These are phyloP conservation scores for Emmelina monodactyla DNA, from an alignment of 2,888 invertebrate genomes.

Conservation along the genomic window DNA sequence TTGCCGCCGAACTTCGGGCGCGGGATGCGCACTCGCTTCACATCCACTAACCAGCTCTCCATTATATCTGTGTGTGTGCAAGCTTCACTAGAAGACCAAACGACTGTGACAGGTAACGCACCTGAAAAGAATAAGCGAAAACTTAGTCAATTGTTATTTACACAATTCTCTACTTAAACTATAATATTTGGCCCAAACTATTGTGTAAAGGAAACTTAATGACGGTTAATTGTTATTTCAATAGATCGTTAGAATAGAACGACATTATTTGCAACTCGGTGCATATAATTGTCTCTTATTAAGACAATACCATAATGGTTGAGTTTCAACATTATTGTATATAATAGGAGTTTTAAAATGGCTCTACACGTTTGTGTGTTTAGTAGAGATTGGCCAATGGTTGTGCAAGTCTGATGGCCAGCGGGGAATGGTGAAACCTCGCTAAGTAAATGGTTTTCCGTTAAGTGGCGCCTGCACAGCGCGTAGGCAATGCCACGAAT, in stretches of 20 bases:
- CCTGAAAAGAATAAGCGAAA: background rate
- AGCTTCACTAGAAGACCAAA: background rate
- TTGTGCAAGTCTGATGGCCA: slow-evolving; percentile 41
- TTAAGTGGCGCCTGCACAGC: slow-evolving; percentile 8
- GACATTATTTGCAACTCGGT: no score
- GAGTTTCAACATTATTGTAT: background rate
- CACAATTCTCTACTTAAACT: no score
- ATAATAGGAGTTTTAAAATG: slow-evolving; percentile 3
- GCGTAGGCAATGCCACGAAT: slow-evolving; percentile 26
- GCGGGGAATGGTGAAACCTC: slow-evolving; percentile 29
- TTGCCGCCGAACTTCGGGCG: slow-evolving; percentile 81
- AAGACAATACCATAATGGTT: background rate
- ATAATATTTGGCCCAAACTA: no score
- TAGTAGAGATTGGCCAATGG: slow-evolving; percentile 26
- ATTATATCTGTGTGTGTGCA: slow-evolving; percentile 44
- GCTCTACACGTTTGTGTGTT: slow-evolving; percentile 16
- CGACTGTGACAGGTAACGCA: background rate
- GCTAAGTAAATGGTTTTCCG: slow-evolving; percentile 9
- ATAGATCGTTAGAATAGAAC: no score
- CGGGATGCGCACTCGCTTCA: slow-evolving; percentile 83
- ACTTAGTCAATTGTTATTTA: background rate
- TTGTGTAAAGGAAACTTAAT: no score
- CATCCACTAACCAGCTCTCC: slow-evolving; percentile 87
- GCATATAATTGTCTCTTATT: background rate
- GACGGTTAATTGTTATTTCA: no score